phyloP scores from a whole-genome alignment of 1,140 invertebrate species.

The Bombus soroeensis region DNA sequence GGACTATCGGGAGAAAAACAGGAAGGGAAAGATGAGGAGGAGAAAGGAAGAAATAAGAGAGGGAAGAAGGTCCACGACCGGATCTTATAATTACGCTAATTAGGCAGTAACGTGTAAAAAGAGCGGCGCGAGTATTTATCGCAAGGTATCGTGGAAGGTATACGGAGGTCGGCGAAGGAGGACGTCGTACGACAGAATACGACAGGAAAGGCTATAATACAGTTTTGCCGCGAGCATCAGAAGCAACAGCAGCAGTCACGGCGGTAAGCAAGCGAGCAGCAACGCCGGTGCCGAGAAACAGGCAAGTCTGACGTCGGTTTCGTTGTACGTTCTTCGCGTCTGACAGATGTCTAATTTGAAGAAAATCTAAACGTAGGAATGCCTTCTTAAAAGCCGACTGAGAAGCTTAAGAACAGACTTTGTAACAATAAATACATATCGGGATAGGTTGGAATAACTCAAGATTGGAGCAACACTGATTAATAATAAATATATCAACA shows the following conservation, averaged over 20 bases:
- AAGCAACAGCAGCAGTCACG: constrained; percentile 50
- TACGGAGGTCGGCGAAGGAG: constrained; percentile 55
- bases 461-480: neutral
- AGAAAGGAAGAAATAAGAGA: constrained; percentile 1
- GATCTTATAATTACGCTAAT: constrained; percentile 61
- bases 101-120: constrained; percentile 63
- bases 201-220: constrained; percentile 78
- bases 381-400: neutral
- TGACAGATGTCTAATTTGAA: constrained; percentile 23
- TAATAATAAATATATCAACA: neutral
- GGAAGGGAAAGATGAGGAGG: constrained; percentile 6
- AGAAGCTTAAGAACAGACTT: neutral
- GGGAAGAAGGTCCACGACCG: constrained; percentile 43
- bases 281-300: constrained; percentile 29
- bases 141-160: constrained; percentile 41
- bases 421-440: neutral
- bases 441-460: neutral
- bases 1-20: constrained; percentile 21
- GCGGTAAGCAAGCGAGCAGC: constrained; percentile 39
- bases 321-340: neutral
- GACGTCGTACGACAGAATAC: constrained; percentile 70
- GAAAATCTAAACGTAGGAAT: constrained; percentile 4
- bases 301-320: constrained; percentile 21
- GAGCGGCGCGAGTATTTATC: constrained; percentile 64
- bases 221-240: constrained; percentile 74